These are phyloP conservation scores for Apoda limacodes DNA, from an alignment of 2,888 invertebrate species.

Conservation along the genomic window DNA sequence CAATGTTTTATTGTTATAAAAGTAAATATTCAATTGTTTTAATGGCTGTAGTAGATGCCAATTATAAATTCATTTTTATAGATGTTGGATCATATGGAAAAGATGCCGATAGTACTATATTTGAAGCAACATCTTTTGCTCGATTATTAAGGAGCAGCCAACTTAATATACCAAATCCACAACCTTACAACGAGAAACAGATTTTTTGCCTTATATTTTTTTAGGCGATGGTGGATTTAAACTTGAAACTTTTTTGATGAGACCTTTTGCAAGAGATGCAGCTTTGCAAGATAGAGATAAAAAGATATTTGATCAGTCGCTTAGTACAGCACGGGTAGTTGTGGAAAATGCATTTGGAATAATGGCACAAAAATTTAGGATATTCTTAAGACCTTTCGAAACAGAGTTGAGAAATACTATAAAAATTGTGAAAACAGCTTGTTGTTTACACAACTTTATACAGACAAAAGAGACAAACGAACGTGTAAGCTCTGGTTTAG, in stretches of 20 bases:
- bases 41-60: constrained; percentile 18
- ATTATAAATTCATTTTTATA: constrained; percentile 17
- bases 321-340: constrained; percentile 14
- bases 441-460: constrained; percentile 15
- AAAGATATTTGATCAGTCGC: constrained; percentile 14
- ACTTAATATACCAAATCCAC: constrained; percentile 11
- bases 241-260: constrained; percentile 17
- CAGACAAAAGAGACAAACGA: constrained; percentile 13
- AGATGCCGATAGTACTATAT: constrained; percentile 10
- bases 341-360: constrained; percentile 16
- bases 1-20: constrained; percentile 18
- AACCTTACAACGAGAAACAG: constrained; percentile 6
- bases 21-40: constrained; percentile 17
- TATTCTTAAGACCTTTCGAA: constrained; percentile 12
- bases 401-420: constrained; percentile 12
- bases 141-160: constrained; percentile 8
- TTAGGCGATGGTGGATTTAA: constrained; percentile 12
- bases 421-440: constrained; percentile 13
- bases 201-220: constrained; percentile 9
- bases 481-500: constrained; percentile 10
- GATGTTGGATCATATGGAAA: constrained; percentile 13
- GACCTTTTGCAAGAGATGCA: constrained; percentile 7
- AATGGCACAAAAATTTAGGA: constrained; percentile 16
- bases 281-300: constrained; percentile 14
- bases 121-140: constrained; percentile 8